Evolutionary conservation across 2,888 invertebrate genomes (phyloP).

Genomic region (Nemotelus nigrinus): DNA sequence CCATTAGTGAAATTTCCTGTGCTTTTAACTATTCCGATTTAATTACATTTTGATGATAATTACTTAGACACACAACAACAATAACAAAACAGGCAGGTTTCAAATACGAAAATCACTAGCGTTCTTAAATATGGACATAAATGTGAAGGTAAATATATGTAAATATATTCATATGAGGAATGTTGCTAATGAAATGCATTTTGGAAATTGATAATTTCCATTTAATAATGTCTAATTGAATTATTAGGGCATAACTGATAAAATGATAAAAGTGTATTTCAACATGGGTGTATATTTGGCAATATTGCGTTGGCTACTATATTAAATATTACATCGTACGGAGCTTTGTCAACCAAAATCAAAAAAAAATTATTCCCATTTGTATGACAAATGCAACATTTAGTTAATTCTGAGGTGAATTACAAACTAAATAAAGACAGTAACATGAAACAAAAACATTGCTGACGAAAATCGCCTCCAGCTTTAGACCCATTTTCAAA

Average conservation of each 20-base stretch:
- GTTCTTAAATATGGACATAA: constrained; percentile 28
- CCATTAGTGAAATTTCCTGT: neutral
- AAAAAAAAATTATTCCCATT: no score
- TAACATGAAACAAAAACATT: constrained; percentile 47
- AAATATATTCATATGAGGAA: no score
- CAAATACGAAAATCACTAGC: constrained; percentile 56
- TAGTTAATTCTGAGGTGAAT: constrained; percentile 9
- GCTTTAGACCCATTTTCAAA: constrained; percentile 53
- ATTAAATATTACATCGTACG: no score
- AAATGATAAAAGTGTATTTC: no score
- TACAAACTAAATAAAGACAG: neutral
- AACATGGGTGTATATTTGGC: no score
- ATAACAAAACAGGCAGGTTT: constrained; percentile 52
- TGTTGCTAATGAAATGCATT: no score
- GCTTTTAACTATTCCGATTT: neutral
- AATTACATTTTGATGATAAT: constrained; percentile 48
- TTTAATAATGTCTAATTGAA: no score
- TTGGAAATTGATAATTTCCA: no score
- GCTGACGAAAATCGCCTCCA: constrained; percentile 50
- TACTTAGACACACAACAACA: constrained; percentile 8
- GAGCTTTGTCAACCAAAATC: no score
- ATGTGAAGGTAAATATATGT: constrained; percentile 34
- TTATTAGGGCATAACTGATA: no score
- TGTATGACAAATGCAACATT: constrained; percentile 34
- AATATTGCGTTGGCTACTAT: no score